Percentiles rank a stretch among this genome's conserved stretches.
These are phyloP conservation scores for Spilosoma lubricipeda DNA, from an alignment of 2,888 invertebrate species.

Conservation along the genomic window DNA sequence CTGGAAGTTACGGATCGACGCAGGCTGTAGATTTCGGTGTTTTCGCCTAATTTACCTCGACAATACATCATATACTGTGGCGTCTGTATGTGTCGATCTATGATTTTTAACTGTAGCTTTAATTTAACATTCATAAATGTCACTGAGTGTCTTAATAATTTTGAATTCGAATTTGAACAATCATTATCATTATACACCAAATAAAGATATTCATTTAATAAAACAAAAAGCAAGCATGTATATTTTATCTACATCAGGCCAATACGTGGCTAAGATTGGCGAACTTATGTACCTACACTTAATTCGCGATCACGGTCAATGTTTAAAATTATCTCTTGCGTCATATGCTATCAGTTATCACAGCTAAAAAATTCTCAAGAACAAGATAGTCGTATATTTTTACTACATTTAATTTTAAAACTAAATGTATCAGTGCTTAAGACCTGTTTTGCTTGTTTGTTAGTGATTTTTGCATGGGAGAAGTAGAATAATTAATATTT, in stretches of 20 bases:
- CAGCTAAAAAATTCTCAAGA: not conserved
- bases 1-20: no score
- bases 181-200: no score
- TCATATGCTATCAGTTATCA: not conserved
- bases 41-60: no score
- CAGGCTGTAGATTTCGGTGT: no score
- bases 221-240: not conserved
- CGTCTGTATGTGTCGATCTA: no score
- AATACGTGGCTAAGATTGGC: not conserved
- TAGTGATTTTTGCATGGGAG: not conserved
- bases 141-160: no score
- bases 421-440: constrained; percentile 2
- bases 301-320: constrained; percentile 6
- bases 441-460: not conserved
- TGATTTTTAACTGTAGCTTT: no score
- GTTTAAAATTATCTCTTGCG: constrained; percentile 7
- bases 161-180: no score
- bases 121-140: no score
- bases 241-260: not conserved
- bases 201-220: not conserved
- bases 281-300: not conserved
- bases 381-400: not conserved
- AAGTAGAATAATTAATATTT: not conserved
- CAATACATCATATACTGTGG: no score
- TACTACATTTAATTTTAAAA: not conserved